Evolutionary conservation across 2,888 invertebrate species (phyloP).

Genomic region (Deilephila elpenor): DNA sequence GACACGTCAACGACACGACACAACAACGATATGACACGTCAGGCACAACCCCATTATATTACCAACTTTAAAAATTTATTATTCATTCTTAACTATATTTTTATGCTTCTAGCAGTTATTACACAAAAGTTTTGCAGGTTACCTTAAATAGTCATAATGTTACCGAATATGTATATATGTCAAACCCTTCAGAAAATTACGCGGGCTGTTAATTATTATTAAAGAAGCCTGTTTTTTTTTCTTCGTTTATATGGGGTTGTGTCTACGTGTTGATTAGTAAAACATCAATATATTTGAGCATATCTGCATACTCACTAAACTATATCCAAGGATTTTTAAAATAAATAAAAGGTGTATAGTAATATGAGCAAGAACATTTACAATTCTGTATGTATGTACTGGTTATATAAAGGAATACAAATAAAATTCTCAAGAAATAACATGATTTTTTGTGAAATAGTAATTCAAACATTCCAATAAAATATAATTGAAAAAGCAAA

Average conservation of each 20-base stretch:
- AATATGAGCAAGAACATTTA: neutral
- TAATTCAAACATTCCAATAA: too few species aligned
- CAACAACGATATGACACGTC: conserved; percentile 49
- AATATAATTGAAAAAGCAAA: neutral
- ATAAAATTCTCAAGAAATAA: too few species aligned
- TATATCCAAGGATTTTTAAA: too few species aligned
- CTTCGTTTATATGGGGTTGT: conserved; percentile 40
- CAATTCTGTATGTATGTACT: neutral
- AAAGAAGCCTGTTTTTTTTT: neutral
- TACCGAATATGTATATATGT: too few species aligned
- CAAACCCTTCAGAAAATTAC: too few species aligned
- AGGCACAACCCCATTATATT: conserved; percentile 25
- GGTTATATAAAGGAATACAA: neutral
- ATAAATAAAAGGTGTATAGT: too few species aligned
- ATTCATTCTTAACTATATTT: neutral
- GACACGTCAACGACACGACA: conserved; percentile 56
- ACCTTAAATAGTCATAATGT: too few species aligned
- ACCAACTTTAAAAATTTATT: neutral
- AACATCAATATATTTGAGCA: conserved; percentile 54
- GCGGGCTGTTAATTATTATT: too few species aligned
- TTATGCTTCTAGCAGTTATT: neutral
- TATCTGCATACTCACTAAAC: conserved; percentile 43
- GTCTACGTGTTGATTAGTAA: conserved; percentile 14
- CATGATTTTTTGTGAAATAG: too few species aligned
- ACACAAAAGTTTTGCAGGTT: neutral